Evolutionary conservation across 2,113 vertebrate genomes (phyloP), one percentile per base, ranked within the genome.

Genomic region (Ia io): DNA sequence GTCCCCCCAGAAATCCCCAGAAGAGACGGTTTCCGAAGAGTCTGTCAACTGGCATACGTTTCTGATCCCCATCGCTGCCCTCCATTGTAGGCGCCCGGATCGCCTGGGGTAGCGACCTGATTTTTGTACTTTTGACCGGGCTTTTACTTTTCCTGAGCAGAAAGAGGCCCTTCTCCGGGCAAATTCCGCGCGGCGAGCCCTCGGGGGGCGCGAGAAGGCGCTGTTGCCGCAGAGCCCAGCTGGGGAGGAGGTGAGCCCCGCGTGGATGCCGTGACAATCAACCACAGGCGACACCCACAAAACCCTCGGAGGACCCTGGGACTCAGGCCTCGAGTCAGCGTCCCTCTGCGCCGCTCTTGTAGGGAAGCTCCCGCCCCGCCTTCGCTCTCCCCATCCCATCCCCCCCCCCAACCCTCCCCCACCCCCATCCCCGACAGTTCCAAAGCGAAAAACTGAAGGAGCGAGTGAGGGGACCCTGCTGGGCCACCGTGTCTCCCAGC

Each of bases 261-360:
- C 70, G 12, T 1, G 2, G 25, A 18, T 25, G 49, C 3, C 0
- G 1, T 1, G 47, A 9, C 87, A 85, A 94, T 25, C 40, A 25
- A 1, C 28, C 28, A 30, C 18, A 40, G 22, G 18, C 49, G 13
- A 61, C 51, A 25, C 11, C 6, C 49, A 35, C 5, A 20, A 69
- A 51, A 71, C 65, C 44, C 51, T 28, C 49, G 1, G 16, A 8
- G n/a, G 14, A 74, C 10, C n/a, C 42, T 51, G 11, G 44, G 1
- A 37, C 18, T 65, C 5, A 9, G 20, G 35, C 35, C 61, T 67
- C 4, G 7, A 12, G 79, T 82, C 51, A 11, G 5, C 2, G 9
- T 11, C 6, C 0, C 44, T 51, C 44, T 1, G 22, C 6, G 5
- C 42, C 2, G 8, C 56, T 28, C n/a, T 5, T 4, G 3, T 40